Percentiles rank a stretch among this genome's conserved stretches.
These are phyloP conservation scores for Anoplophora glabripennis DNA, from an alignment of 1,140 invertebrate species.

Conservation along the genomic window DNA sequence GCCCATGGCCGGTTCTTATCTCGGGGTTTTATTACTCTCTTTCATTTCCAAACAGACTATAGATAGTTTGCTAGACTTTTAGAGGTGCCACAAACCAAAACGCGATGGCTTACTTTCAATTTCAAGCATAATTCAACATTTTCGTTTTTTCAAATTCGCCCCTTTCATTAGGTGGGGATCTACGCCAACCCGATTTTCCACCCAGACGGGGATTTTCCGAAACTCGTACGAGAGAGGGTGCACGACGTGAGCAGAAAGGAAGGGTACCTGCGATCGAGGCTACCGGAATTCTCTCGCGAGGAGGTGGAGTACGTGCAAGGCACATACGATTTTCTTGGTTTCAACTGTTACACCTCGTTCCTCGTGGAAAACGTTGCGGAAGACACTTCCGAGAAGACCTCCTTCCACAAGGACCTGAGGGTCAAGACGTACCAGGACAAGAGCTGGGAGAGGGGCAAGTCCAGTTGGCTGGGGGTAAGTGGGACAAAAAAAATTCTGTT, in stretches of 20 bases:
- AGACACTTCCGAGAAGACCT: neutral
- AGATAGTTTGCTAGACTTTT: no score
- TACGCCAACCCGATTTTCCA: no score
- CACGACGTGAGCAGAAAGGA: conserved; percentile 53
- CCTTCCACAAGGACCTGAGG: conserved; percentile 16
- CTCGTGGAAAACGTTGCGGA: neutral
- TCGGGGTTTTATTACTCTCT: no score
- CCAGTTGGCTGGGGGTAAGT: conserved; percentile 24
- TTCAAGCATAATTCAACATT: no score
- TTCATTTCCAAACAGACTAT: no score
- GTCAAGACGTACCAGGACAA: conserved; percentile 15
- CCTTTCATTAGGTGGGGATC: no score
- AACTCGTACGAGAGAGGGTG: conserved; percentile 53
- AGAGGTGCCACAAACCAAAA: no score
- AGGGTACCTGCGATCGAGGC: conserved; percentile 53
- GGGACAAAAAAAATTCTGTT: no score
- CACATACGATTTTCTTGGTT: conserved; percentile 53
- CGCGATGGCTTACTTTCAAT: no score
- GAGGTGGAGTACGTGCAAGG: conserved; percentile 48
- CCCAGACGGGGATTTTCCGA: conserved; percentile 58
- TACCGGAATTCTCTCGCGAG: conserved; percentile 57
- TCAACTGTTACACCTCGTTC: conserved; percentile 49
- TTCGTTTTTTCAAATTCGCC: no score
- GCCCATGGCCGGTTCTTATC: no score
- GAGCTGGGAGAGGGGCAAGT: conserved; percentile 8